These are phyloP conservation scores for Leucoraja ocellata DNA, from an alignment of 2,797 vertebrate genomes.

Conservation along the genomic window DNA sequence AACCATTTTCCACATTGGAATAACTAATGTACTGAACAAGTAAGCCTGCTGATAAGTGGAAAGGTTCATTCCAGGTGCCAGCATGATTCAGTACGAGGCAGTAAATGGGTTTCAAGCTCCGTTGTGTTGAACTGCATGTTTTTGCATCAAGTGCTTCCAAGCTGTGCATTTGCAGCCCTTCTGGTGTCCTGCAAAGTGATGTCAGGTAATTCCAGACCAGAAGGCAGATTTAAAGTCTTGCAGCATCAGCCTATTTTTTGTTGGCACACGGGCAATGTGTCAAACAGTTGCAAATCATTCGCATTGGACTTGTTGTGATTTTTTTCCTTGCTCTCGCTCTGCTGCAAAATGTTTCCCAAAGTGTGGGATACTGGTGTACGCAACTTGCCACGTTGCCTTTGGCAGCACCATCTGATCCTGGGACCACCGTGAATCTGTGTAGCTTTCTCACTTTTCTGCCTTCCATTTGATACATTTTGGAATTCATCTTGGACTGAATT, in stretches of 20 bases:
- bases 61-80: not conserved
- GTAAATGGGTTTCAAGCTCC: not conserved
- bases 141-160: not conserved
- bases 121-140: no score
- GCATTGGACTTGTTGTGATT: not conserved
- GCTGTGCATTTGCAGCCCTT: not conserved
- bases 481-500: not conserved
- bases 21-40: not conserved
- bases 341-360: not conserved
- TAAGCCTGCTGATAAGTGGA: not conserved
- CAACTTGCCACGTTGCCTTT: not conserved
- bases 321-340: no score
- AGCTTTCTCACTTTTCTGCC: not conserved
- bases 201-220: not conserved
- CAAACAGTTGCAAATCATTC: not conserved
- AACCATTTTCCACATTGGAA: not conserved
- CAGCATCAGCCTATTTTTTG: not conserved
- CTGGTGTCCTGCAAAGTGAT: not conserved
- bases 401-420: not conserved
- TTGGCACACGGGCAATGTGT: no score
- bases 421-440: no score
- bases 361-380: no score
- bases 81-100: not conserved
- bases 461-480: not conserved
- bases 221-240: not conserved